phyloP scores from a whole-genome alignment of 2,113 vertebrate genomes.

The Steatornis caripensis region DNA sequence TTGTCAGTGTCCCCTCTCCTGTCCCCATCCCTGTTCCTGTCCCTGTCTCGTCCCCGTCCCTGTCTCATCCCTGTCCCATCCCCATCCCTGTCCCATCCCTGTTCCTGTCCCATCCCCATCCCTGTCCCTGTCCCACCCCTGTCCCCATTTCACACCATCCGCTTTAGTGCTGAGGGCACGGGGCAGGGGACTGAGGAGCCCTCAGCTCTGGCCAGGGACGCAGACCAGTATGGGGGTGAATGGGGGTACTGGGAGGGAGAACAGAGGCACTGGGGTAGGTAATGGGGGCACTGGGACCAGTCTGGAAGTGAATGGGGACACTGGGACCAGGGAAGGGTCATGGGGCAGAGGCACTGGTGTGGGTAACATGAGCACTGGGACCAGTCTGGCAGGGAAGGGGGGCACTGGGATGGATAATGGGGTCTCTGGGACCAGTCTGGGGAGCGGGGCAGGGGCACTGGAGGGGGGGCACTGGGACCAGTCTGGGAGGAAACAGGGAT shows the following conservation, averaged over 20 bases:
- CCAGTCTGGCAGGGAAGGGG: background rate
- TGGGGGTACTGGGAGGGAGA: background rate
- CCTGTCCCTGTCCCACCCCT: background rate
- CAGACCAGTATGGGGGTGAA: background rate
- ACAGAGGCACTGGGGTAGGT: too few relatives aligned
- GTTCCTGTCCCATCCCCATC: background rate
- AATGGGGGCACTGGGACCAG: background rate
- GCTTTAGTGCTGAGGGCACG: too few relatives aligned
- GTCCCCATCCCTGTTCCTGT: background rate
- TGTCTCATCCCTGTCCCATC: too few relatives aligned
- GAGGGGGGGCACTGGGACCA: background rate
- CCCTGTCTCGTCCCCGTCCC: background rate
- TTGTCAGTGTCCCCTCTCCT: too few relatives aligned
- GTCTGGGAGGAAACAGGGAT: background rate
- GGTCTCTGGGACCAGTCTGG: background rate
- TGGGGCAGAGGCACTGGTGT: too few relatives aligned
- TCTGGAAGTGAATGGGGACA: background rate
- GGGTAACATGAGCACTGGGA: background rate
- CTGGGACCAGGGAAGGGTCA: background rate
- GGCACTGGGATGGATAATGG: too few relatives aligned
- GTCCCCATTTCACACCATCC: too few relatives aligned
- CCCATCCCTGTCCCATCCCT: background rate
- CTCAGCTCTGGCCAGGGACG: background rate
- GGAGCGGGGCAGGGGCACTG: too few relatives aligned
- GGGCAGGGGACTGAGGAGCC: background rate